These are phyloP conservation scores for Trichogramma dendrolimi DNA, from an alignment of 2,888 invertebrate genomes.

Conservation along the genomic window DNA sequence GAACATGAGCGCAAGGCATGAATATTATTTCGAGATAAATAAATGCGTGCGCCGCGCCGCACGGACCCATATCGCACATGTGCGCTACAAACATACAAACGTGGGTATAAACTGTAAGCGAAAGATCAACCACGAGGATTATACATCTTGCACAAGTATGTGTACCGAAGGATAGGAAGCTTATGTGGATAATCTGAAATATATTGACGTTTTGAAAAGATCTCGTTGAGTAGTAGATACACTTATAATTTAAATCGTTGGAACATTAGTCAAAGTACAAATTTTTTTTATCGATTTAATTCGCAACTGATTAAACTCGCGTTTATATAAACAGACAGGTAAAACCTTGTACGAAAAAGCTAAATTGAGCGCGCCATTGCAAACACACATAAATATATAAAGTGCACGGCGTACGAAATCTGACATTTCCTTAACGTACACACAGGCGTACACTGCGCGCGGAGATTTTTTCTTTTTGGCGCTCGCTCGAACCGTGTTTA, in stretches of 20 bases:
- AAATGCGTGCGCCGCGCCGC: slow-evolving; percentile 17
- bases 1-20: slow-evolving; percentile 27
- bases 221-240: too few species aligned
- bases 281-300: slow-evolving; percentile 28
- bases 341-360: too few species aligned
- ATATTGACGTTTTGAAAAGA: slow-evolving; percentile 52
- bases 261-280: slow-evolving; percentile 51
- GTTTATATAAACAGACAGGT: too few species aligned
- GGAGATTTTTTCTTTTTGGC: too few species aligned
- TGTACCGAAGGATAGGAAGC: slow-evolving; percentile 6
- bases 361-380: too few species aligned
- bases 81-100: slow-evolving; percentile 21
- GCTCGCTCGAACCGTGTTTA: too few species aligned
- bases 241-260: slow-evolving; percentile 52
- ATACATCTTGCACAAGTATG: too few species aligned
- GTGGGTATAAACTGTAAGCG: background rate
- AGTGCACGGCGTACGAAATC: too few species aligned
- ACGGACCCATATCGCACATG: slow-evolving; percentile 12
- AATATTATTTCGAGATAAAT: slow-evolving; percentile 23
- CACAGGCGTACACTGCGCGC: too few species aligned
- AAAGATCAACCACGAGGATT: too few species aligned
- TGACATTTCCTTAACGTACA: too few species aligned
- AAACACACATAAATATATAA: too few species aligned
- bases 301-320: slow-evolving; percentile 24
- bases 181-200: slow-evolving; percentile 49